Conservation (phyloP, 2,113 vertebrate species). For the Siniperca knerii region DNA sequence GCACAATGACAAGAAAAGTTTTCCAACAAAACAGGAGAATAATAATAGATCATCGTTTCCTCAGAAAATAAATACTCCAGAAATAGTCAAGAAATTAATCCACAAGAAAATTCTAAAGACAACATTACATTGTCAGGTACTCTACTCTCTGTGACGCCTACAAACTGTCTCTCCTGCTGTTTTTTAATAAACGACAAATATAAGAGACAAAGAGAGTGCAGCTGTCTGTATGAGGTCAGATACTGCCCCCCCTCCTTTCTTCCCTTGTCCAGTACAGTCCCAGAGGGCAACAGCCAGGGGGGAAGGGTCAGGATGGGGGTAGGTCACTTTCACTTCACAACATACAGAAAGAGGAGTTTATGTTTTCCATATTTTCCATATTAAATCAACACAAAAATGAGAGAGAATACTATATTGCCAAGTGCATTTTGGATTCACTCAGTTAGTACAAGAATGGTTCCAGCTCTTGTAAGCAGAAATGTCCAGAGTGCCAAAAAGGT, state of each 20-base stretch:
- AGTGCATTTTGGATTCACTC: not conserved
- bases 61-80: not conserved
- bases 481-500: not conserved
- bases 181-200: slow-evolving; percentile 31
- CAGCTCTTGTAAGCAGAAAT: not conserved
- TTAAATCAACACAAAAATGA: not conserved
- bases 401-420: not conserved
- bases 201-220: slow-evolving; percentile 58
- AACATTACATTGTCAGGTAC: not conserved
- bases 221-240: slow-evolving; percentile 71
- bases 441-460: not conserved
- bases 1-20: not conserved
- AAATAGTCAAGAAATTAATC: not conserved
- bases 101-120: not conserved
- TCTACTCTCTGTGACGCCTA: not conserved
- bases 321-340: slow-evolving; percentile 38
- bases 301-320: not conserved
- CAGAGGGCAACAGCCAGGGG: slow-evolving; percentile 48
- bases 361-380: not conserved
- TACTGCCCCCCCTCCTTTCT: slow-evolving; percentile 9
- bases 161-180: slow-evolving; percentile 7
- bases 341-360: not conserved
- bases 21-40: not conserved
- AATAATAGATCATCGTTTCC: not conserved
- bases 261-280: slow-evolving; percentile 35